Base-by-base conservation (phyloP, 1,140 invertebrate species). In the Pissodes strobi region DNA sequence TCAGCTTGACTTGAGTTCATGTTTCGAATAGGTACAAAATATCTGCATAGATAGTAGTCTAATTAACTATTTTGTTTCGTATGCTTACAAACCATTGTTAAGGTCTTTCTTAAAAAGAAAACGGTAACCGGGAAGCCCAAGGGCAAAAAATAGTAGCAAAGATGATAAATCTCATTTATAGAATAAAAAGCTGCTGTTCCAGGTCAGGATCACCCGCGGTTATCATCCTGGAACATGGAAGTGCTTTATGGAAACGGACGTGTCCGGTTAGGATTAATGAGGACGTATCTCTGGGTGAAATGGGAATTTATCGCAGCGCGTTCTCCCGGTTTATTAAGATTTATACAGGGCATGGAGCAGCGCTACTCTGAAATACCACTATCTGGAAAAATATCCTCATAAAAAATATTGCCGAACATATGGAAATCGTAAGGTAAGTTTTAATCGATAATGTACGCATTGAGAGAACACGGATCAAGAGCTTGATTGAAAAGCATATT, bases 221-320 rank as follows among this genome's bases (percentile, higher is more conserved):
- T 67, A 76, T 76, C 53, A 73, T 73, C 74, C 74, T 64, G 68
- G 70, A 76, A 76, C 75, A 76, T 73, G 75, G 70, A 76, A 76
- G 70, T 75, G 75, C 75, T 75, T 76, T 76, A 77, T 75, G 72
- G 73, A 64, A 74, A 76, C 76, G 73, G 66, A 72, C 70, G 66
- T 69, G 74, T 75, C 74, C 67, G 69, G 70, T 70, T 63, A 67
- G 69, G 72, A 76, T 76, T 74, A 75, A 77, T 75, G 73, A 75
- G 74, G 70, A 77, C 74, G 69, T 77, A 76, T 73, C 69, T 75
- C 72, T 62, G 57, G 67, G 69, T 70, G 73, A 76, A 77, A 77
- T 78, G 72, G 76, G 73, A 69, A 78, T 78, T 78, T 78, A 78
- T 78, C 72, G 70, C 74, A 70, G 74, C 72, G 73, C 74, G 74